These are phyloP conservation scores for Enteromius fasciolatus DNA, from an alignment of 2,797 vertebrate genomes.

Conservation along the genomic window DNA sequence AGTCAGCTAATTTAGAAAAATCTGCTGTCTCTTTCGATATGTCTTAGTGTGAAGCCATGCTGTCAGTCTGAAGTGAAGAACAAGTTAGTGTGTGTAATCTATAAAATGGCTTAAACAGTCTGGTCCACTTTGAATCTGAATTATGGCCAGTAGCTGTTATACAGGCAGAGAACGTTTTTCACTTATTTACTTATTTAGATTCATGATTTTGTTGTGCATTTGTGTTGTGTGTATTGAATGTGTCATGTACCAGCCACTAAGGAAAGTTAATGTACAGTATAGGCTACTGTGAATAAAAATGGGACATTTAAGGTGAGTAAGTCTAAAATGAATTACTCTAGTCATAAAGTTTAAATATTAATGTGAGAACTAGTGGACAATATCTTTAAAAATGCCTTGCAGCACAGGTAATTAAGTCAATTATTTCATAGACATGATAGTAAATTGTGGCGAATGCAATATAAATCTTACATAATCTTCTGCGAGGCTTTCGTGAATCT, in stretches of 20 bases:
- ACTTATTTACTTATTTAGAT: background rate
- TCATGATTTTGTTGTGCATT: background rate
- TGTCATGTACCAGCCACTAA: background rate
- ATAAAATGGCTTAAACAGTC: background rate
- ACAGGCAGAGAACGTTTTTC: background rate
- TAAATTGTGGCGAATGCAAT: background rate
- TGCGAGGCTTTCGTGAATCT: background rate
- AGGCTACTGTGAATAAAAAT: background rate
- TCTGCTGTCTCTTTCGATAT: constrained; percentile 50
- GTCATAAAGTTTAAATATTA: background rate
- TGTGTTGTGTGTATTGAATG: background rate
- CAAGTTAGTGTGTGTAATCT: background rate
- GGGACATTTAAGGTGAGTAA: background rate
- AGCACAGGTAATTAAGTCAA: background rate
- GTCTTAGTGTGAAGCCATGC: background rate
- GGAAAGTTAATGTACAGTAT: background rate
- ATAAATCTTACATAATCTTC: background rate
- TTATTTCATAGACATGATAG: background rate
- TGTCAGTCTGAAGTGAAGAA: background rate
- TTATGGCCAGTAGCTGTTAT: background rate
- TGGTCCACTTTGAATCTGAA: background rate
- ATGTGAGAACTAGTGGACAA: background rate
- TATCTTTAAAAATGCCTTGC: background rate
- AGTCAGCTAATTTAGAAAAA: constrained; percentile 60
- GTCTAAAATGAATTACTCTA: background rate